Evolutionary conservation across 1,140 invertebrate species (phyloP), one percentile per base, ranked within the genome.

Genomic region (Meloidogyne floridensis): DNA sequence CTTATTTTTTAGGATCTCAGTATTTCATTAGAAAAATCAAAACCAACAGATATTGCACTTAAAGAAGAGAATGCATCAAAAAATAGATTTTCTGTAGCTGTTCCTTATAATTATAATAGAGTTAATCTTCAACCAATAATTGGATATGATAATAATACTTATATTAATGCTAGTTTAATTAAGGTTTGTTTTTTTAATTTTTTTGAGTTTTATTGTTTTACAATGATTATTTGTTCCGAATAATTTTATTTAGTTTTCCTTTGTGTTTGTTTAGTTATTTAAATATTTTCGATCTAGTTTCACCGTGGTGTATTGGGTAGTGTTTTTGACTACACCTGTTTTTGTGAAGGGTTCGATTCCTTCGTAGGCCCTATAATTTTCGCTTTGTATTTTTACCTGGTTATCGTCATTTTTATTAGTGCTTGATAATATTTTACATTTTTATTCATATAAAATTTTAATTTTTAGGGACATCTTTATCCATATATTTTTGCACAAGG

Each of bases 401-500:
- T 47, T 47, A 47, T 6, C 47, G 0, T 47, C 47, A 6, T 47
- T 47, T 47, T 32, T 32, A 32, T 32, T 32, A 32, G 2, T 47
- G 47, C 47, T 32, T 32, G 32, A 32, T 32, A 32, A 32, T 32
- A 47, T 47, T 47, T 47, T 47, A 47, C 0, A 47, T 47, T 47
- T 47, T 47, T 6, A 47, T 47, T 47, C 5, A 8, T 47, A 6
- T 47, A 47, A 47, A 47, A 42, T 9, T 65, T 20, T 6, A 32
- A 9, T 51, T 80, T 86, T 85, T 51, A 87, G 85, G 88, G 88
- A 11, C 87, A 89, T 71, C 89, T 89, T 75, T 86, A 87, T 75
- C 85, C 87, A 13, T 89, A 86, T 43, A 90, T 89, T 71, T 76
- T 90, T 1, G 87, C 88, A 6, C 95, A 96, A 65, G 59, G 59